Percentiles rank a stretch among this genome's conserved stretches.
phyloP scores from a whole-genome alignment of 23 tunicate genomes.

The Botrylloides violaceus region DNA sequence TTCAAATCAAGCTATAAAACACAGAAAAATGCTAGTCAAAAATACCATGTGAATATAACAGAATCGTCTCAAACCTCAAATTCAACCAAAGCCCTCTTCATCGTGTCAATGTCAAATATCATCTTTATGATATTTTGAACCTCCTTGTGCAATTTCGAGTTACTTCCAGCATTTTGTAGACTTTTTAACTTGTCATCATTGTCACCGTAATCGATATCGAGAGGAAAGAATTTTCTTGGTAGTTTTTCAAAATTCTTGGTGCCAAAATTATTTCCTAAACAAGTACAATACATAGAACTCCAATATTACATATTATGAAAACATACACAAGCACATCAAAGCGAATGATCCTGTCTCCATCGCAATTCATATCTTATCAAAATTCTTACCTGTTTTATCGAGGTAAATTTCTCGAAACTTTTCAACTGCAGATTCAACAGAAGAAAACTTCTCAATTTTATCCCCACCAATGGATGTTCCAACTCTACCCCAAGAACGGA shows the following conservation, averaged over 20 bases:
- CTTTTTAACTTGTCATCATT: constrained; percentile 38
- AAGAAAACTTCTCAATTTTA: constrained; percentile 55
- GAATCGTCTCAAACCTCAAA: constrained; percentile 86
- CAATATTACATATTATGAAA: too few species aligned
- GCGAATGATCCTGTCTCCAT: neutral
- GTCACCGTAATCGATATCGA: constrained; percentile 83
- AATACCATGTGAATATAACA: too few species aligned
- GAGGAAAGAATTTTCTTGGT: constrained; percentile 69
- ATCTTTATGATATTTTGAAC: constrained; percentile 77
- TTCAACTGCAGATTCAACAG: constrained; percentile 21
- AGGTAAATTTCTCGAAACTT: constrained; percentile 42
- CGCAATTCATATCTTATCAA: too few species aligned
- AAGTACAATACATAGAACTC: too few species aligned
- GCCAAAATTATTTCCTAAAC: constrained; percentile 68
- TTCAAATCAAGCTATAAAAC: constrained; percentile 72
- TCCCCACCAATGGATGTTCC: constrained; percentile 92
- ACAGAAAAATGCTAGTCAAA: neutral
- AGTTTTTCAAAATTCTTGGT: constrained; percentile 40
- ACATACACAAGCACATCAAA: too few species aligned
- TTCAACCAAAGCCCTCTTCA: constrained; percentile 94
- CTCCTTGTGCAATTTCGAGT: constrained; percentile 41
- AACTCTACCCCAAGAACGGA: constrained; percentile 97
- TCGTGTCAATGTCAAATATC: constrained; percentile 89
- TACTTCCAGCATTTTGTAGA: constrained; percentile 32
- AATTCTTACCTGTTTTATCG: constrained; percentile 75